phyloP scores from a whole-genome alignment of 1,140 invertebrate genomes.

The Atta texana region DNA sequence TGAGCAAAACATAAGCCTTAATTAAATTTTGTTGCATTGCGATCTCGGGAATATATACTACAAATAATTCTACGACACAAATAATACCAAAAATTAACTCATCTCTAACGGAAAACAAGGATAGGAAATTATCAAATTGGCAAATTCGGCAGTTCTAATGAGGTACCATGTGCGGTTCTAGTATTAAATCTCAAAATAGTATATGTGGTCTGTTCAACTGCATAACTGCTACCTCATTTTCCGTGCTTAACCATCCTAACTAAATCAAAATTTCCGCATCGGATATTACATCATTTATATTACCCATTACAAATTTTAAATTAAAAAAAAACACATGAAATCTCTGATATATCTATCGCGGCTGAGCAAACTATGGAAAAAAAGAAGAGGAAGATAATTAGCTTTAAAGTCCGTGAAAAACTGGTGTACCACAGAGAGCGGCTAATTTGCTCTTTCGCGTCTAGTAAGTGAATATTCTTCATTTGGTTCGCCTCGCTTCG shows the following conservation, averaged over 20 bases:
- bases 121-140: too few species aligned
- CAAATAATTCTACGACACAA: too few species aligned
- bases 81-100: too few species aligned
- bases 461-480: slow-evolving; percentile 53
- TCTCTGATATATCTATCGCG: background rate
- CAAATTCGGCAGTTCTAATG: too few species aligned
- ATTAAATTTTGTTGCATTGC: background rate
- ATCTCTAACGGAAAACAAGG: too few species aligned
- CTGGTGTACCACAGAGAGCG: background rate
- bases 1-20: background rate
- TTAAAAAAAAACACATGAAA: background rate
- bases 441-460: slow-evolving; percentile 33
- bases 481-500: slow-evolving; percentile 1
- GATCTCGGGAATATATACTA: background rate
- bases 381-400: slow-evolving; percentile 17
- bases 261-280: background rate
- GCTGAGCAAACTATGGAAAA: background rate
- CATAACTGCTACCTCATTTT: background rate
- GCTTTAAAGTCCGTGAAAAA: slow-evolving; percentile 18
- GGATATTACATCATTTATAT: background rate
- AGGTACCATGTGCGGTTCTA: too few species aligned
- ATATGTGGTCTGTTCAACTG: background rate
- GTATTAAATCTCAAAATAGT: background rate
- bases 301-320: background rate
- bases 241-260: background rate